Percentiles rank a stretch among this genome's conserved stretches.
Conservation (phyloP, 2,797 vertebrate species). For the Synaphobranchus kaupii region DNA sequence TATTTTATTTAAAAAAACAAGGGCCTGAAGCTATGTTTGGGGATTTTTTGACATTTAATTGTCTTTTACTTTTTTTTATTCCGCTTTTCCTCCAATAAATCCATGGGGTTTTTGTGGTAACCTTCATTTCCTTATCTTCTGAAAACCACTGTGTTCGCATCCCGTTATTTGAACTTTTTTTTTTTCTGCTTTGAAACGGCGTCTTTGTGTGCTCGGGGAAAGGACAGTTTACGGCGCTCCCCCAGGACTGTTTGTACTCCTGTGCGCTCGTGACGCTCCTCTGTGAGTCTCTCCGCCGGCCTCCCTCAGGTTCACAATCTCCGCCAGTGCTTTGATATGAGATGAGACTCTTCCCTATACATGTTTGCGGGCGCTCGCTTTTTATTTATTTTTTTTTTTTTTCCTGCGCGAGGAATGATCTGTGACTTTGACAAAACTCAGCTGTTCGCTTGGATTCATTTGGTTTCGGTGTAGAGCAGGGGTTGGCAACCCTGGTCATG, state of each 20-base stretch:
- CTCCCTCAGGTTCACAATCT: neutral
- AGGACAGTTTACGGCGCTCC: neutral
- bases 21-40: neutral
- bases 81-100: neutral
- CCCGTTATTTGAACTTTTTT: neutral
- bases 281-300: neutral
- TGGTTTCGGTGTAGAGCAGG: neutral
- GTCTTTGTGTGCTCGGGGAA: neutral
- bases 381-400: no score
- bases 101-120: neutral
- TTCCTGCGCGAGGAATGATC: neutral
- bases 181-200: neutral
- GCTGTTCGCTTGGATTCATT: neutral
- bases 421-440: constrained; percentile 4
- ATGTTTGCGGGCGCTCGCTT: neutral
- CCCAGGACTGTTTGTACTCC: constrained; percentile 2
- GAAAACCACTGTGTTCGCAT: neutral
- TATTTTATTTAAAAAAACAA: neutral
- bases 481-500: no score
- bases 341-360: neutral
- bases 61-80: neutral
- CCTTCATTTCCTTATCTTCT: constrained; percentile 1
- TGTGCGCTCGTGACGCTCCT: neutral
- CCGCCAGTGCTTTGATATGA: neutral
- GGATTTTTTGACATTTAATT: constrained; percentile 9